Evolutionary conservation across 2,888 invertebrate species (phyloP), one percentile per base, ranked within the genome.

Genomic region (Oxyteleia sp.): DNA sequence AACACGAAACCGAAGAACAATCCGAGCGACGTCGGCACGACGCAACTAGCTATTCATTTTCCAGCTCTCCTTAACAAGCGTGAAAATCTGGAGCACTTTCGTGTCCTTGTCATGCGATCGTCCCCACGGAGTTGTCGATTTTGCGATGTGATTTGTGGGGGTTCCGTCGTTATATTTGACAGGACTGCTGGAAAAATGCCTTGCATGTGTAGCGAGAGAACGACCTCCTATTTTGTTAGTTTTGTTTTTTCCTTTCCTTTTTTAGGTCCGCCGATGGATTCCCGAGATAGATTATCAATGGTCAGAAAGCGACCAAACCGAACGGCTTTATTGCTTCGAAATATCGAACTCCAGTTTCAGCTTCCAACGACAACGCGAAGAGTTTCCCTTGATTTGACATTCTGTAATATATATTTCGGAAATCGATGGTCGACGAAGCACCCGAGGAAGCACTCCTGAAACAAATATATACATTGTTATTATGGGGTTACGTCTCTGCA

Each of bases 81-180:
- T 91, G 87, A 89, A 91, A 89, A 91, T 90, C 88, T 90, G 84
- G 90, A 87, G 88, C 89, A 87, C 84, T 83, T 68, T 82, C n/a
- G n/a, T 85, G 85, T 78, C 75, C 63, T 75, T 57, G 74, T 41
- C 20, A 38, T 26, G 64, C 4, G 38, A 38, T 23, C 23, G 38
- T 66, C 59, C 57, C 80, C 47, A 78, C 45, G 69, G 76, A 81
- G 78, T 66, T 45, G 57, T 69, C 61, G 51, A 76, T 71, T 76
- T 82, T 68, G 78, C 78, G 78, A 72, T 59, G 59, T 87, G 85
- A 84, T 87, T 87, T 86, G 84, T 86, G 82, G 84, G 1, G n/a
- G 11, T 1, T 38, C 64, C 72, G 49, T 81, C 64, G 57, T 68
- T 68, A 61, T 43, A 51, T 76, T 23, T 68, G 68, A 76, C 68